phyloP scores from a whole-genome alignment of 2,888 invertebrate genomes.

The Clusia tigrina region DNA sequence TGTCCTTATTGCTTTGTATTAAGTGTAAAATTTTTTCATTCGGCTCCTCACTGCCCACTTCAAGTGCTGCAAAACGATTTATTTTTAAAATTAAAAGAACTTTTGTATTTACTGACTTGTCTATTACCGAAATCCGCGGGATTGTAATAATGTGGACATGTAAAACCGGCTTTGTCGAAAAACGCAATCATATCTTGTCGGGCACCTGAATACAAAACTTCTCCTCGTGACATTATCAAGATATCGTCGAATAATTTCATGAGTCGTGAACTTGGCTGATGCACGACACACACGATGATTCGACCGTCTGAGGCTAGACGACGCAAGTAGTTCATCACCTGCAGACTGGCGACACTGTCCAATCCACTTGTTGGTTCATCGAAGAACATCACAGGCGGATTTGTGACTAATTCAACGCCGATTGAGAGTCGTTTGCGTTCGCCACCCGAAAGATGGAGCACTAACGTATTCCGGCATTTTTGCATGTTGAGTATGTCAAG shows the following conservation, averaged over 20 bases:
- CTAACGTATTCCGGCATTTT: constrained; percentile 72
- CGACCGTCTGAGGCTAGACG: constrained; percentile 81
- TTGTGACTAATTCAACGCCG: constrained; percentile 87
- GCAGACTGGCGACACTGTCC: constrained; percentile 82
- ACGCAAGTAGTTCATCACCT: constrained; percentile 80
- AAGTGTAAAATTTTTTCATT: constrained; percentile 59
- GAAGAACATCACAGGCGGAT: constrained; percentile 92
- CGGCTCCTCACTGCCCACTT: constrained; percentile 70
- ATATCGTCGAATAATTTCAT: constrained; percentile 88
- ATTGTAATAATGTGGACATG: constrained; percentile 88
- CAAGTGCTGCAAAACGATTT: constrained; percentile 61
- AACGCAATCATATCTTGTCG: constrained; percentile 76
- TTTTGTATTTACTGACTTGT: no score
- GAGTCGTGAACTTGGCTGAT: constrained; percentile 87
- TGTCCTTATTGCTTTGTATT: constrained; percentile 41
- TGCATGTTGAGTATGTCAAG: constrained; percentile 77
- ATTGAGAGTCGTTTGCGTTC: constrained; percentile 89
- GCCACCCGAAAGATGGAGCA: constrained; percentile 82
- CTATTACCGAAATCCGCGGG: constrained; percentile 82
- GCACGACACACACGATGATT: constrained; percentile 87
- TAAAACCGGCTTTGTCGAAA: constrained; percentile 72
- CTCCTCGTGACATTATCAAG: constrained; percentile 80
- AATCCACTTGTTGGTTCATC: constrained; percentile 92
- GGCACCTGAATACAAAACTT: constrained; percentile 80
- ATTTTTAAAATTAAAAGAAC: constrained; percentile 3